A percentile compares a stretch with the other conserved stretches of the same genome.
phyloP scores from a whole-genome alignment of 2,797 vertebrate species.

The Ctenosaura bakeri region DNA sequence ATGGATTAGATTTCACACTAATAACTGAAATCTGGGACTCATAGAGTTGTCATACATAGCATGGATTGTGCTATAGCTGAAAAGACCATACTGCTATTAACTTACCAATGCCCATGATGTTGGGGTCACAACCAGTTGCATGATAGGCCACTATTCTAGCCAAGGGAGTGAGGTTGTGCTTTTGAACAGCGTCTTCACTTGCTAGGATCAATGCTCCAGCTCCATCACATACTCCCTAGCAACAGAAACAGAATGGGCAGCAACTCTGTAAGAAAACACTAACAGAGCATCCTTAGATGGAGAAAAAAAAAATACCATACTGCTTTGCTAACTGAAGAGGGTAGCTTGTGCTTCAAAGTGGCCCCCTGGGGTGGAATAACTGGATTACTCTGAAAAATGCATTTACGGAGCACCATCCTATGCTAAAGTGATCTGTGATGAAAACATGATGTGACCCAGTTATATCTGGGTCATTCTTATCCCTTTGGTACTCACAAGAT shows the following conservation, averaged over 20 bases:
- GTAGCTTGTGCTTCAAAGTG: neutral
- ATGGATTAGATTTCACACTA: neutral
- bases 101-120: slow-evolving; percentile 98
- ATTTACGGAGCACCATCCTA: neutral
- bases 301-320: neutral
- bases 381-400: neutral
- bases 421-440: neutral
- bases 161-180: slow-evolving; percentile 91
- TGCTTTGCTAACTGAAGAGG: neutral
- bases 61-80: neutral
- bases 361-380: neutral
- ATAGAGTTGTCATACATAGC: too few relatives aligned
- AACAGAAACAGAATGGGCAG: slow-evolving; percentile 34
- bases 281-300: neutral
- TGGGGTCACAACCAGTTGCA: slow-evolving; percentile 92
- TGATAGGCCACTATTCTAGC: slow-evolving; percentile 94
- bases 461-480: neutral
- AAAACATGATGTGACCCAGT: neutral
- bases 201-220: slow-evolving; percentile 91
- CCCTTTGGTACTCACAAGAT: neutral
- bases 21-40: neutral
- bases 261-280: neutral
- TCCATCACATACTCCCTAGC: slow-evolving; percentile 92
- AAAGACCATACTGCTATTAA: neutral
- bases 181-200: slow-evolving; percentile 92